Evolutionary conservation across 2,888 invertebrate species (phyloP).

Genomic region (Drosophila nr. perissopoda): DNA sequence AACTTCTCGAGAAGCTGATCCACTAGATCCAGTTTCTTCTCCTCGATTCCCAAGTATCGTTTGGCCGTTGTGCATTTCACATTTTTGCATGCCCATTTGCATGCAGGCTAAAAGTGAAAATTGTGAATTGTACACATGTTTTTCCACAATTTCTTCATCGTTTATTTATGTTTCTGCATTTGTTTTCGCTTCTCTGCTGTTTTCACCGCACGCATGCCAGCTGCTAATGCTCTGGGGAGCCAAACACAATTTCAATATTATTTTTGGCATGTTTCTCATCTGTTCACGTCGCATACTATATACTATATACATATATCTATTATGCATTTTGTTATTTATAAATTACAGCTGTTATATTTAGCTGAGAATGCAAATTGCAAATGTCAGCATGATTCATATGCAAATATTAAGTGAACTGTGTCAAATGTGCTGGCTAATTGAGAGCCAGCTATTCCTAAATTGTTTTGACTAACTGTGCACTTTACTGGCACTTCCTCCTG

Average conservation of each 20-base stretch:
- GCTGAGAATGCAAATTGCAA: slow-evolving; percentile 45
- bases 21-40: slow-evolving; percentile 52
- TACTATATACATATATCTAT: not conserved
- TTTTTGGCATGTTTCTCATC: slow-evolving; percentile 42
- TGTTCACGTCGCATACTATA: not conserved
- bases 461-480: slow-evolving; percentile 16
- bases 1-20: slow-evolving; percentile 34
- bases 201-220: slow-evolving; percentile 60
- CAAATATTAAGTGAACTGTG: slow-evolving; percentile 29
- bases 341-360: slow-evolving; percentile 48
- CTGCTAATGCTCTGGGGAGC: slow-evolving; percentile 34
- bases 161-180: slow-evolving; percentile 1
- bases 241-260: slow-evolving; percentile 27
- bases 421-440: slow-evolving; percentile 41
- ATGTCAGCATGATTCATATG: slow-evolving; percentile 55
- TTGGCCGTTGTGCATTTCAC: slow-evolving; percentile 23
- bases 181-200: slow-evolving; percentile 24
- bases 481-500: slow-evolving; percentile 14
- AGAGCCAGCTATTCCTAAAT: slow-evolving; percentile 21
- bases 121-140: slow-evolving; percentile 64
- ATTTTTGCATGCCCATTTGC: slow-evolving; percentile 76
- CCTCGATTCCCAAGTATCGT: slow-evolving; percentile 14
- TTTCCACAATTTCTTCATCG: slow-evolving; percentile 43
- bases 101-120: slow-evolving; percentile 70
- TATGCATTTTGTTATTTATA: slow-evolving; percentile 13